A percentile compares a stretch with the other conserved stretches of the same genome.
Conservation (phyloP, 2,113 vertebrate species). For the Columba janthina region DNA sequence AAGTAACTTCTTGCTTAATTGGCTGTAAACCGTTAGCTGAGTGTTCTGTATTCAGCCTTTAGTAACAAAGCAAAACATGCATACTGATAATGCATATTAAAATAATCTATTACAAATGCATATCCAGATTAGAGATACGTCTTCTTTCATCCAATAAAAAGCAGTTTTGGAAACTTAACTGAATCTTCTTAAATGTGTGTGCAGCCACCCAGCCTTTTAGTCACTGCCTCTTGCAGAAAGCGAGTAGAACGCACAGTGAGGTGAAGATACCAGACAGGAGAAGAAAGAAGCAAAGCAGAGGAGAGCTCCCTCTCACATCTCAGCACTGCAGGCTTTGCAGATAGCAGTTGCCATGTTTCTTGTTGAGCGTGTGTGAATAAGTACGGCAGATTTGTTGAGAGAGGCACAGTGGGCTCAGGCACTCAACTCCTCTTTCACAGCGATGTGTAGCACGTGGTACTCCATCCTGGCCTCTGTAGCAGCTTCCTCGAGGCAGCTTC, state of each 20-base stretch:
- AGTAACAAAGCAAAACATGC: not conserved
- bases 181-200: not conserved
- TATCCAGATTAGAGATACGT: not conserved
- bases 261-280: accelerated
- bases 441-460: too few relatives aligned
- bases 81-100: not conserved
- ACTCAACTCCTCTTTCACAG: not conserved
- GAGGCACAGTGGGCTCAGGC: not conserved
- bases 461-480: not conserved
- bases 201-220: not conserved
- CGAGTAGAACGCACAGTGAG: not conserved
- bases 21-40: not conserved
- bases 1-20: not conserved
- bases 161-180: not conserved
- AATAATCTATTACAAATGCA: not conserved
- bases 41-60: not conserved
- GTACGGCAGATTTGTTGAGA: not conserved
- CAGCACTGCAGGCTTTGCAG: not conserved
- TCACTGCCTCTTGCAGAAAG: not conserved
- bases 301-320: not conserved
- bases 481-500: not conserved
- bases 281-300: not conserved
- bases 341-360: not conserved
- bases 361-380: not conserved
- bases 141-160: not conserved